Base-by-base conservation (phyloP, 2,888 invertebrate species). In the Volucella zonaria region DNA sequence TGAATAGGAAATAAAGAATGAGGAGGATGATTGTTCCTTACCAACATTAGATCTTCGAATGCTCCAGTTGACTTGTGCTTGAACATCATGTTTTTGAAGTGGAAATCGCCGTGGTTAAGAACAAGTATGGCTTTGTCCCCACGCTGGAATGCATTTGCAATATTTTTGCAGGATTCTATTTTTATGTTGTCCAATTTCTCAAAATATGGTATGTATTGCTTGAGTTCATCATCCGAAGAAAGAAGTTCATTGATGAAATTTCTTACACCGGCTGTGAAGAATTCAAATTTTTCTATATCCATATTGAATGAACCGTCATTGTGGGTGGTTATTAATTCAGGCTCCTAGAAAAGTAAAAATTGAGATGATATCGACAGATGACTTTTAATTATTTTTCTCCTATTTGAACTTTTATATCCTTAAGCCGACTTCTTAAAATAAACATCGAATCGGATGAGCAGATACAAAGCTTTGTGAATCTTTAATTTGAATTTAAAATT, bases 21-120 rank as follows among this genome's bases (percentile, higher is more conserved):
- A 6, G 1, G 6, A 31, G 31, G n/a, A 31, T 1, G 1, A 42
- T 1, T 23, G 18, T 51, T 15, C 10, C 15, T 64, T 64, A 87
- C 49, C 12, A 90, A 80, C 87, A 89, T 87, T 10, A 76, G 2
- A 11, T 79, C 83, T 18, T 83, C 79, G 8, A 79, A 56, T 0
- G 79, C 61, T 2, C 79, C 83, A 8, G 12, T 49, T 1, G 52
- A 59, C 9, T 75, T 83, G 23, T 71, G 54, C 15, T 87, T 88
- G 12, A 89, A 89, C 90, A 90, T 89, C 51, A 90, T 74, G 43
- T 90, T 90, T 31, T 88, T 88, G 8, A 80, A 61, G 71, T 90
- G 90, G 42, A 90, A 89, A 73, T 90, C 90, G 0, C 90, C 90
- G 70, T 90, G 90, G 64, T 88, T 88, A 3, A 90, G 87, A 0